Conservation (phyloP, 2,888 invertebrate genomes). For the Salpingus planirostris region DNA sequence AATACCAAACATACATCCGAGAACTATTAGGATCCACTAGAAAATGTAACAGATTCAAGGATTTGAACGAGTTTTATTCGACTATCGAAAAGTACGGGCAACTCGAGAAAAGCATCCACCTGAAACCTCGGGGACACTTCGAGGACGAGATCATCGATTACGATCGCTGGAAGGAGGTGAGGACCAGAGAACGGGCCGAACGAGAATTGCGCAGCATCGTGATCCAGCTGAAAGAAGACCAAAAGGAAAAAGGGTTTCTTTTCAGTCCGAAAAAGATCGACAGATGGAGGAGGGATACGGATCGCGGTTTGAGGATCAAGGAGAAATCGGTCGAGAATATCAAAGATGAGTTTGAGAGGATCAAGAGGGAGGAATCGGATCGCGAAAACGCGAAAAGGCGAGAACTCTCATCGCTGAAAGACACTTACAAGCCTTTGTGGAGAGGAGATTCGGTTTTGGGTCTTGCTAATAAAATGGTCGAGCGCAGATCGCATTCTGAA, state of each 20-base stretch:
- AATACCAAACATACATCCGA: slow-evolving; percentile 59
- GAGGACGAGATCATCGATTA: slow-evolving; percentile 79
- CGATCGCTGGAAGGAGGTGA: slow-evolving; percentile 76
- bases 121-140: slow-evolving; percentile 61
- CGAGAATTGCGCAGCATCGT: slow-evolving; percentile 71
- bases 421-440: slow-evolving; percentile 74
- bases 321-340: slow-evolving; percentile 85
- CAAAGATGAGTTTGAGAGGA: slow-evolving; percentile 63
- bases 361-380: slow-evolving; percentile 46
- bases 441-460: slow-evolving; percentile 74
- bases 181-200: slow-evolving; percentile 72
- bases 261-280: slow-evolving; percentile 69
- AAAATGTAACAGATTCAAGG: slow-evolving; percentile 72
- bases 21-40: slow-evolving; percentile 57
- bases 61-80: slow-evolving; percentile 75
- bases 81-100: slow-evolving; percentile 78
- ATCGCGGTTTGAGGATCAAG: slow-evolving; percentile 69
- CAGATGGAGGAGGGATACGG: slow-evolving; percentile 68
- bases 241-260: slow-evolving; percentile 74
- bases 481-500: slow-evolving; percentile 46
- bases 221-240: slow-evolving; percentile 64
- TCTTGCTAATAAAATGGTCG: slow-evolving; percentile 63
- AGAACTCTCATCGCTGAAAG: slow-evolving; percentile 48
- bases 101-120: slow-evolving; percentile 52
- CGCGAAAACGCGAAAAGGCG: slow-evolving; percentile 39